Conservation (phyloP, 1,140 invertebrate species). For the Hyles vespertilio region DNA sequence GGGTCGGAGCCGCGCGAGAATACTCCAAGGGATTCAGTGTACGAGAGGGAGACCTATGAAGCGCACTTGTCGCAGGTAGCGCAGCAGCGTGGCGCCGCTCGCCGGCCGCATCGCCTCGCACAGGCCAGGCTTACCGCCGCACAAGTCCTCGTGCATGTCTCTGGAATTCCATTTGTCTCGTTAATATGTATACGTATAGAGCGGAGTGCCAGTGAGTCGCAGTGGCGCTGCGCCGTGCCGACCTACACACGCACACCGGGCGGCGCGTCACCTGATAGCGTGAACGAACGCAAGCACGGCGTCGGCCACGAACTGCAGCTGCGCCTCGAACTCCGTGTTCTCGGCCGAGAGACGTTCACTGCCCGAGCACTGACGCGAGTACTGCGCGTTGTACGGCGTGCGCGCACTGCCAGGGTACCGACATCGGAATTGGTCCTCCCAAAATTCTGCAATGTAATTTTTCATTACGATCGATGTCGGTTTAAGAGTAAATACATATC, state of each 20-base stretch:
- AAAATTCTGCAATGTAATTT: slow-evolving; percentile 84
- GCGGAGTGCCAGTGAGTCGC: too few species aligned
- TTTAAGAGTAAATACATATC: too few species aligned
- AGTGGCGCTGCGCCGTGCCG: neutral
- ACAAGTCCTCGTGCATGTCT: slow-evolving; percentile 90
- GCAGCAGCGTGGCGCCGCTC: slow-evolving; percentile 88
- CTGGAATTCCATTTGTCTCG: slow-evolving; percentile 55
- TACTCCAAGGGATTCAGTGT: too few species aligned
- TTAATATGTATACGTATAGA: too few species aligned
- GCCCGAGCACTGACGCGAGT: slow-evolving; percentile 81
- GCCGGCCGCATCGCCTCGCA: slow-evolving; percentile 93
- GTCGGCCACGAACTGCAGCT: slow-evolving; percentile 95
- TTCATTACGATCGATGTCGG: too few species aligned
- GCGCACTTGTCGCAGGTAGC: slow-evolving; percentile 87
- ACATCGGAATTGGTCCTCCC: slow-evolving; percentile 94
- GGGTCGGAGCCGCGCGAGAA: too few species aligned
- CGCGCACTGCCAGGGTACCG: slow-evolving; percentile 84
- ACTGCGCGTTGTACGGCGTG: slow-evolving; percentile 88
- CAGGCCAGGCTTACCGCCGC: slow-evolving; percentile 82
- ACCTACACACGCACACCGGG: too few species aligned
- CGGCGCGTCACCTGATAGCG: slow-evolving; percentile 83
- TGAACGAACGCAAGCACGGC: slow-evolving; percentile 94
- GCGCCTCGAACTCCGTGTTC: slow-evolving; percentile 90
- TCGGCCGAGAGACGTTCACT: slow-evolving; percentile 83
- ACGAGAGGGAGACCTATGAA: slow-evolving; percentile 40